Evolutionary conservation across 2,797 vertebrate genomes (phyloP).

Genomic region (Eulemur mongoz): DNA sequence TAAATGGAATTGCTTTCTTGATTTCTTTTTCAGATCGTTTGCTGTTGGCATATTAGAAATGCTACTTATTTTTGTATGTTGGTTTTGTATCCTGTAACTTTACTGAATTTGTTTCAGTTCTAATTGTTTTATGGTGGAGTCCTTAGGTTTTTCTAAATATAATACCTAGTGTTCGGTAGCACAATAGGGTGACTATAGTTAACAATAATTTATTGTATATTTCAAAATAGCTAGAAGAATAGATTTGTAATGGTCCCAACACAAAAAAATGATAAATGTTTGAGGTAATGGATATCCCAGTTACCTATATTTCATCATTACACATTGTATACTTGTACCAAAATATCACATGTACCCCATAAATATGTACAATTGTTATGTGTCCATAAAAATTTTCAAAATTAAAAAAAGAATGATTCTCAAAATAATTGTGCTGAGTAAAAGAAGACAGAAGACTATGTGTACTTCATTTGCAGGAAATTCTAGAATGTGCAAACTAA

Average conservation of each 20-base stretch:
- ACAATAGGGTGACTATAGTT: not conserved
- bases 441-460: not conserved
- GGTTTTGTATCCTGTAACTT: not conserved
- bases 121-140: not conserved
- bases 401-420: not conserved
- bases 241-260: not conserved
- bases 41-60: not conserved
- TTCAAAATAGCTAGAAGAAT: not conserved
- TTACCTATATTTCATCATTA: not conserved
- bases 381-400: not conserved
- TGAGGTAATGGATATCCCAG: not conserved
- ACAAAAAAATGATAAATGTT: not conserved
- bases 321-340: not conserved
- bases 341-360: not conserved
- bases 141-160: not conserved
- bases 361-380: not conserved
- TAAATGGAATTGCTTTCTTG: not conserved
- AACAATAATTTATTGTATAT: not conserved
- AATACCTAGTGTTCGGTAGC: not conserved
- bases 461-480: not conserved
- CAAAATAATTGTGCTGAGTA: not conserved
- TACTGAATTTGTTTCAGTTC: not conserved
- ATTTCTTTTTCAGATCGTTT: not conserved
- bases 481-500: not conserved
- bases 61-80: not conserved